A percentile compares a stretch with the other conserved stretches of the same genome.
Evolutionary conservation across 2,113 vertebrate genomes (phyloP).

Genomic region (Scytalopus superciliaris): DNA sequence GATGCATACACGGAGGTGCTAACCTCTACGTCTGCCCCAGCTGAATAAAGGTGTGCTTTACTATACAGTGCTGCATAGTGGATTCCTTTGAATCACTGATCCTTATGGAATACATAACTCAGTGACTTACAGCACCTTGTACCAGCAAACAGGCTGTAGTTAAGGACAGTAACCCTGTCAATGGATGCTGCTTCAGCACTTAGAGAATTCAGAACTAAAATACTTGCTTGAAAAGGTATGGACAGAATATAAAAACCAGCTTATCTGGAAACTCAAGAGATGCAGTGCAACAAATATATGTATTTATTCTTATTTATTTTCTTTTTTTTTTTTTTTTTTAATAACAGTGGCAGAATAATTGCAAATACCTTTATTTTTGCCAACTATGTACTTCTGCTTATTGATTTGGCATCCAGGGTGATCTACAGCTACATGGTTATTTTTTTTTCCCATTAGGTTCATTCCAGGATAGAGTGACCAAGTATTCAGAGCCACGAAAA

Average conservation of each 20-base stretch:
- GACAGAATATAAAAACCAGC: not conserved
- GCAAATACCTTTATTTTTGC: not conserved
- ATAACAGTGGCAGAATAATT: not conserved
- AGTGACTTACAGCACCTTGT: not conserved
- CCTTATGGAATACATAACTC: not conserved
- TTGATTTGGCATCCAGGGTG: not conserved
- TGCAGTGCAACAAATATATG: not conserved
- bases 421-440: constrained; percentile 37
- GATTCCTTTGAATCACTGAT: too few species aligned
- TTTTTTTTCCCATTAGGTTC: not conserved
- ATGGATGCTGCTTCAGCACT: not conserved
- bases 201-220: not conserved
- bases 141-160: not conserved
- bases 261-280: not conserved
- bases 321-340: not conserved
- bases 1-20: too few species aligned
- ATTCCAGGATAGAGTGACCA: constrained; percentile 3
- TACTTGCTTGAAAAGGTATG: not conserved
- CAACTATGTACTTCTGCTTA: not conserved
- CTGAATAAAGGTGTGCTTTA: too few species aligned
- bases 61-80: too few species aligned
- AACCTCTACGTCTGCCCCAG: too few species aligned
- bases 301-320: constrained; percentile 57
- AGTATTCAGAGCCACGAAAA: constrained; percentile 45
- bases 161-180: not conserved